Base-by-base conservation (phyloP, 1,140 invertebrate genomes). In the Zaprionus camerounensis region DNA sequence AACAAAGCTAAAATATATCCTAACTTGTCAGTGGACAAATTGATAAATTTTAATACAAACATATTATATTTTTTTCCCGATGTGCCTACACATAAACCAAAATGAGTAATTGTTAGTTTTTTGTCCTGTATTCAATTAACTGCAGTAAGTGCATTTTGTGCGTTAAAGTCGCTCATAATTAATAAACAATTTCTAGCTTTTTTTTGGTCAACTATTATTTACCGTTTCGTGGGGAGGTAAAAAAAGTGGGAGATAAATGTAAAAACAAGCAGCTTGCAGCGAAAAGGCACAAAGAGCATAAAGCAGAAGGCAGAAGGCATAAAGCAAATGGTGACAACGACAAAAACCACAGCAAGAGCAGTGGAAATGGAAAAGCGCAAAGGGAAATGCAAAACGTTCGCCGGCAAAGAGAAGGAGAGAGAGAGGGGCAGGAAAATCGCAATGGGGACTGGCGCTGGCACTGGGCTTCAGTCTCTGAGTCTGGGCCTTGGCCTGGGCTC, bases 111-210 rank as follows among this genome's bases (percentile, higher is more conserved):
- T 80, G 71, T 7, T 74, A 68, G 15, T 44, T 44, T n/a, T 66
- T 51, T 75, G 22, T 51, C 5, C 6, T 4, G 11, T 87, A 78
- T 80, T 87, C 80, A 87, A 87, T 87, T 87, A 82, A 75, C 28
- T 49, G 53, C 57, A 71, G 58, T 72, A 55, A 79, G 36, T 17
- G 70, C 63, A 87, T 77, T 82, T 76, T 72, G 6, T 51, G 66
- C 63, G 46, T 22, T 49, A 79, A 64, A 51, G 63, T 66, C 71
- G 62, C 71, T 70, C 80, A 82, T 78, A 75, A 75, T 75, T 64
- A 63, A 75, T 68, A 75, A 70, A 75, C 59, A 56, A 70, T 63
- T 67, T 64, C 17, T 20, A 15, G 17, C 11, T 31, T 56, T 31
- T 56, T 56, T 24, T 58, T 26, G 24, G 36, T 20, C 6, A 67